Evolutionary conservation across 2,888 invertebrate genomes (phyloP).

Genomic region (Rhagonycha lutea): DNA sequence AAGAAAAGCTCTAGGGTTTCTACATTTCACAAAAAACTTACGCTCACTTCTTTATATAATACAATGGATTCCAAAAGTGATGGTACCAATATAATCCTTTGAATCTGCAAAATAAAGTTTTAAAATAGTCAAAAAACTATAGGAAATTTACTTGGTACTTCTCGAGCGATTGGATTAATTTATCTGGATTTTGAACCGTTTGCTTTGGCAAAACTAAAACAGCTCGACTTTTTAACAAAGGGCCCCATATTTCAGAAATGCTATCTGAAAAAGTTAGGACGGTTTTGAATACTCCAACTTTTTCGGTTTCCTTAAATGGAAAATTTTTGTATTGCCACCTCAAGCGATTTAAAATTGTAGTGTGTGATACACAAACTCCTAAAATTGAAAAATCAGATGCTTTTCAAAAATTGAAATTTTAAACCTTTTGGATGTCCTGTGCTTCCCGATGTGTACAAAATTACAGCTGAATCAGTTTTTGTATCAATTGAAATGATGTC

Average conservation of each 20-base stretch:
- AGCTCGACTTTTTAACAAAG: conserved; percentile 68
- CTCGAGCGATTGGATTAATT: conserved; percentile 50
- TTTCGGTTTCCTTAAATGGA: conserved; percentile 67
- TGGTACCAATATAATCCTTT: conserved; percentile 81
- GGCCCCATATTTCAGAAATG: conserved; percentile 79
- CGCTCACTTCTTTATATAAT: conserved; percentile 70
- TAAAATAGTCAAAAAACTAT: neutral
- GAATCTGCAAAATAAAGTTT: conserved; percentile 59
- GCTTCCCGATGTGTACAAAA: conserved; percentile 88
- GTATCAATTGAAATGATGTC: conserved; percentile 51
- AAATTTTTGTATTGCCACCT: conserved; percentile 81
- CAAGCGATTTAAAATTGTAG: conserved; percentile 76
- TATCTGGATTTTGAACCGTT: conserved; percentile 73
- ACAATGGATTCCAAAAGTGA: conserved; percentile 79
- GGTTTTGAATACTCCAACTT: conserved; percentile 78
- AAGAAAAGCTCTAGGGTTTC: neutral
- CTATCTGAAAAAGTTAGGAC: conserved; percentile 85
- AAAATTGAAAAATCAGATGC: conserved; percentile 2
- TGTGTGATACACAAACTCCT: conserved; percentile 81
- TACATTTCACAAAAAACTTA: conserved; percentile 37
- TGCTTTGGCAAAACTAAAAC: conserved; percentile 70
- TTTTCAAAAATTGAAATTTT: no score
- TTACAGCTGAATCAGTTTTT: conserved; percentile 66
- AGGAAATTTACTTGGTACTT: neutral
- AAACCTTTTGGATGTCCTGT: conserved; percentile 73